Percentiles rank a stretch among this genome's conserved stretches.
Conservation (phyloP, 2,888 invertebrate species). For the Caenorhabditis auriculariae region DNA sequence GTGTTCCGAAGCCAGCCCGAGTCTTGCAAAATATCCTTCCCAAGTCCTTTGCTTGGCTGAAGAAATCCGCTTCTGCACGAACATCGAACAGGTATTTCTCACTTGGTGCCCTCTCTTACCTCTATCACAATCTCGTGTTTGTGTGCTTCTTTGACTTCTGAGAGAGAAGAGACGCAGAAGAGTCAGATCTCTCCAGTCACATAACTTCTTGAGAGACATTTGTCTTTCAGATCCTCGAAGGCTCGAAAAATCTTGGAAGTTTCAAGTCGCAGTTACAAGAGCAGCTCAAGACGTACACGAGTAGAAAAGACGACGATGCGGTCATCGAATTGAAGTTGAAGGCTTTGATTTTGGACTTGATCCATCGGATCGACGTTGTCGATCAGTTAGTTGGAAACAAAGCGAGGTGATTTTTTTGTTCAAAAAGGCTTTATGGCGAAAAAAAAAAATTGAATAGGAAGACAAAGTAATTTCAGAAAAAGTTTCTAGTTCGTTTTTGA, state of each 20-base stretch:
- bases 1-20: conserved; percentile 68
- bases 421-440: neutral
- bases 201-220: conserved; percentile 28
- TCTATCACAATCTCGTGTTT: too few species aligned
- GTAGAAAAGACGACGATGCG: conserved; percentile 66
- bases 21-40: conserved; percentile 74
- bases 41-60: conserved; percentile 84
- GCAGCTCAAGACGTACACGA: conserved; percentile 67
- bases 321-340: conserved; percentile 83
- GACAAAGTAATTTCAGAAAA: neutral
- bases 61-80: conserved; percentile 80
- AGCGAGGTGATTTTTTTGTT: conserved; percentile 70
- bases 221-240: conserved; percentile 9
- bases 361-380: conserved; percentile 84
- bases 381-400: conserved; percentile 74
- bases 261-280: conserved; percentile 64
- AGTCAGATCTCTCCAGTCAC: neutral
- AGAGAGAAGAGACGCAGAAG: neutral
- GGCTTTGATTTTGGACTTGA: conserved; percentile 86
- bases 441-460: neutral
- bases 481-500: too few species aligned
- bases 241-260: conserved; percentile 47
- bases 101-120: too few species aligned
- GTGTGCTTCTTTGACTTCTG: neutral
- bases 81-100: conserved; percentile 74